Percentiles rank a stretch among this genome's conserved stretches.
Evolutionary conservation across 2,888 invertebrate species (phyloP).

Genomic region (Antitype chi): DNA sequence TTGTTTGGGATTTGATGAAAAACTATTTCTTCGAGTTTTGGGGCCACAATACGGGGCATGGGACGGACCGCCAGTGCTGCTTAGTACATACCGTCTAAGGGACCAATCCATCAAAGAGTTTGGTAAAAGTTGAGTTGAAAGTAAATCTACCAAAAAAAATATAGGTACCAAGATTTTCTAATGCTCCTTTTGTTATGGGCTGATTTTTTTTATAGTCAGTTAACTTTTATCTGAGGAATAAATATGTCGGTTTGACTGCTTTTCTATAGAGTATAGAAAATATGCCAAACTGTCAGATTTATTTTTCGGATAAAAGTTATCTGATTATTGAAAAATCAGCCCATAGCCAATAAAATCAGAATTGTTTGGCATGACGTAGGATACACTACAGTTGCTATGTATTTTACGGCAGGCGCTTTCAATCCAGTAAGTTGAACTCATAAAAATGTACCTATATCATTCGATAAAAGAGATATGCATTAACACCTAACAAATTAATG

Average conservation of each 20-base stretch:
- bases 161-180: background rate
- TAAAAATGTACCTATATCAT: background rate
- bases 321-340: too few species aligned
- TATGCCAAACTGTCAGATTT: too few species aligned
- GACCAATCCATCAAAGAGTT: background rate
- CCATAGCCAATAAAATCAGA: background rate
- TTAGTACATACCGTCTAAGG: background rate
- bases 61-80: background rate
- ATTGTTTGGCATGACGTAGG: constrained; percentile 17
- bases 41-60: too few species aligned
- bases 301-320: too few species aligned
- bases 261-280: too few species aligned
- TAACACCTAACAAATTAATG: background rate
- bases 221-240: too few species aligned
- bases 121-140: background rate
- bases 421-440: background rate
- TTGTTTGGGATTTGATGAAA: too few species aligned
- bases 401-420: constrained; percentile 15
- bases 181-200: background rate
- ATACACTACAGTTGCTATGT: background rate
- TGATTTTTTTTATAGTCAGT: too few species aligned
- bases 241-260: too few species aligned
- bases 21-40: too few species aligned
- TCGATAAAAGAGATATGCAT: background rate
- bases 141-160: background rate